These are phyloP conservation scores for Athripsodes cinereus DNA, from an alignment of 2,888 invertebrate species.

Conservation along the genomic window DNA sequence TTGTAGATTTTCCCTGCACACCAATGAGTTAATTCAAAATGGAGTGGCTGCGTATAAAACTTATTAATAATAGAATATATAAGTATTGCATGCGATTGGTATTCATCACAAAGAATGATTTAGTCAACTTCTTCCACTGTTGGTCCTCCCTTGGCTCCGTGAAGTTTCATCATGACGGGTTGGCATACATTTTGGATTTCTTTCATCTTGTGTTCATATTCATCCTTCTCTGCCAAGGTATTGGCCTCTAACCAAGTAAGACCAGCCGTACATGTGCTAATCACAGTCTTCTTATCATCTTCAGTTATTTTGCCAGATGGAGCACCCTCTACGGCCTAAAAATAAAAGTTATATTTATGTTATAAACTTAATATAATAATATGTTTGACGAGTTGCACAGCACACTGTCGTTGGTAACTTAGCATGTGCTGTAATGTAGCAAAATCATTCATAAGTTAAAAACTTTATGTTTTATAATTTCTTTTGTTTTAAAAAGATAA, in stretches of 20 bases:
- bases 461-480: no score
- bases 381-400: no score
- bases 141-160: conserved; percentile 55
- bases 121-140: conserved; percentile 70
- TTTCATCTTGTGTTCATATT: conserved; percentile 71
- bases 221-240: conserved; percentile 69
- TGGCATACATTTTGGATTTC: conserved; percentile 68
- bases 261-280: conserved; percentile 62
- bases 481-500: no score
- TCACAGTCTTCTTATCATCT: conserved; percentile 62
- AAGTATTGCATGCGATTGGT: no score
- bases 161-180: conserved; percentile 79
- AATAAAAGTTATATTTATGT: not conserved
- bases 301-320: conserved; percentile 60
- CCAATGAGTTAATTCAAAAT: no score
- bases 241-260: conserved; percentile 78
- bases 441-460: no score
- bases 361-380: no score
- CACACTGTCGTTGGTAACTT: no score
- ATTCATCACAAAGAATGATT: conserved; percentile 19
- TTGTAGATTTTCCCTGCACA: no score
- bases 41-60: no score
- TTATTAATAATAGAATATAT: no score
- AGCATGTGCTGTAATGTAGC: no score
- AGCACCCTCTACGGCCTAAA: conserved; percentile 58